phyloP scores from a whole-genome alignment of 2,888 invertebrate species.

The Drosophila emarginata region DNA sequence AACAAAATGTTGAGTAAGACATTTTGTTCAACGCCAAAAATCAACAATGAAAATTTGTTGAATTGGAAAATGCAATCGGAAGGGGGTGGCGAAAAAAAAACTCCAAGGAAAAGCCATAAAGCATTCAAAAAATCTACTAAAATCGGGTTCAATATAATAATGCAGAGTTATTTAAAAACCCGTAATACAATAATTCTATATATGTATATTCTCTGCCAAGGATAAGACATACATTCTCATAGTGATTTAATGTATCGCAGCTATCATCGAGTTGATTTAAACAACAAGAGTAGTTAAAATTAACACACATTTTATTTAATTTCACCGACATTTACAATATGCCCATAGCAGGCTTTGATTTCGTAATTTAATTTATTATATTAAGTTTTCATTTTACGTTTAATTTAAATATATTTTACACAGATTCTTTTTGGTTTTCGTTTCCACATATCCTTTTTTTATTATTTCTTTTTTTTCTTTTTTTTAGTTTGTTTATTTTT shows the following conservation, averaged over 20 bases:
- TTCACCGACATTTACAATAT: slow-evolving; percentile 72
- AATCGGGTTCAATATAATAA: too few species aligned
- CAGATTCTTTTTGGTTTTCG: slow-evolving; percentile 26
- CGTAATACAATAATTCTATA: too few species aligned
- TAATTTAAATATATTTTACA: slow-evolving; percentile 68
- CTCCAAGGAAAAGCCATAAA: not conserved
- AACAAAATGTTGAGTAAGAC: slow-evolving; percentile 40
- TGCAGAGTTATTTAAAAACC: too few species aligned
- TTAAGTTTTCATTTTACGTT: slow-evolving; percentile 45
- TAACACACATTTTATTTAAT: slow-evolving; percentile 64
- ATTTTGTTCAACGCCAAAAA: slow-evolving; percentile 56
- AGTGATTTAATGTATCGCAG: too few species aligned
- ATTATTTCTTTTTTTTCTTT: slow-evolving; percentile 5
- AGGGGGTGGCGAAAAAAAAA: not conserved
- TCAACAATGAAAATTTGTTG: slow-evolving; percentile 48
- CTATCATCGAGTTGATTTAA: not conserved
- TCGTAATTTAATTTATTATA: slow-evolving; percentile 47
- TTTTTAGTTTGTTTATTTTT: slow-evolving; percentile 1
- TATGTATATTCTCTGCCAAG: too few species aligned
- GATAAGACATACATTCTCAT: too few species aligned
- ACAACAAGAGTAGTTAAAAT: slow-evolving; percentile 40
- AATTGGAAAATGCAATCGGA: slow-evolving; percentile 39
- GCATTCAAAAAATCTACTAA: not conserved
- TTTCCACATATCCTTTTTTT: slow-evolving; percentile 15
- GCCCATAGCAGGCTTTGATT: slow-evolving; percentile 60